Conservation (phyloP, 2,888 invertebrate species). For the Drosophila maculinotata region DNA sequence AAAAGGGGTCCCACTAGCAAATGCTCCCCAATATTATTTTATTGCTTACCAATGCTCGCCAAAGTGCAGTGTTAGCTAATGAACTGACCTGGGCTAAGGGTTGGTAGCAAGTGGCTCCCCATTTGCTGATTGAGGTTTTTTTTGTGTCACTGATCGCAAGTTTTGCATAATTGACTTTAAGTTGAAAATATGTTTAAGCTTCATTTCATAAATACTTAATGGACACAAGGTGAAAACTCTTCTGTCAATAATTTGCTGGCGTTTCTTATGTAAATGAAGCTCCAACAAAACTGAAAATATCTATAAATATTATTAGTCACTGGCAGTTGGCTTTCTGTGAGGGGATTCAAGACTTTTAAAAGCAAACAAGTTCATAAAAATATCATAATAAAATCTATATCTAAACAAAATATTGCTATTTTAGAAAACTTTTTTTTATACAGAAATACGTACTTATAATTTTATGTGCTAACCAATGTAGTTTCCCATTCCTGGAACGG, state of each 20-base stretch:
- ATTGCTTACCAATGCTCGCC: conserved; percentile 34
- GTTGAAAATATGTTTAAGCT: conserved; percentile 57
- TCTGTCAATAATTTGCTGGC: conserved; percentile 10
- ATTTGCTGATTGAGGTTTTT: conserved; percentile 37
- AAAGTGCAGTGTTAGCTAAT: conserved; percentile 45
- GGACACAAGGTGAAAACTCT: conserved; percentile 69
- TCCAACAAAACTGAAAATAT: conserved; percentile 7
- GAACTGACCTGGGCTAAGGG: conserved; percentile 32
- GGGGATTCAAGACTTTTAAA: not conserved
- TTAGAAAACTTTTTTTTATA: too few species aligned
- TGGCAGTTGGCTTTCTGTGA: conserved; percentile 6
- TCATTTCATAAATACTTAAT: conserved; percentile 68
- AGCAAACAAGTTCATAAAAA: too few species aligned
- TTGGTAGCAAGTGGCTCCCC: conserved; percentile 10
- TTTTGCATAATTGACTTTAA: conserved; percentile 72
- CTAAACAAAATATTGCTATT: too few species aligned
- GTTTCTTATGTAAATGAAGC: conserved; percentile 44
- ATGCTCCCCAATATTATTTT: conserved; percentile 46
- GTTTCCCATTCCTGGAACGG: too few species aligned
- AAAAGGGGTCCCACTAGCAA: conserved; percentile 37
- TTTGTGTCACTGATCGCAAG: conserved; percentile 43
- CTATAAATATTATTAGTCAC: conserved; percentile 15
- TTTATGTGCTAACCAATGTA: too few species aligned
- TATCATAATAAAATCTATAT: too few species aligned
- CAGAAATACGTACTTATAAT: too few species aligned